Evolutionary conservation across 2,113 vertebrate species (phyloP).

Genomic region (Rissa tridactyla): DNA sequence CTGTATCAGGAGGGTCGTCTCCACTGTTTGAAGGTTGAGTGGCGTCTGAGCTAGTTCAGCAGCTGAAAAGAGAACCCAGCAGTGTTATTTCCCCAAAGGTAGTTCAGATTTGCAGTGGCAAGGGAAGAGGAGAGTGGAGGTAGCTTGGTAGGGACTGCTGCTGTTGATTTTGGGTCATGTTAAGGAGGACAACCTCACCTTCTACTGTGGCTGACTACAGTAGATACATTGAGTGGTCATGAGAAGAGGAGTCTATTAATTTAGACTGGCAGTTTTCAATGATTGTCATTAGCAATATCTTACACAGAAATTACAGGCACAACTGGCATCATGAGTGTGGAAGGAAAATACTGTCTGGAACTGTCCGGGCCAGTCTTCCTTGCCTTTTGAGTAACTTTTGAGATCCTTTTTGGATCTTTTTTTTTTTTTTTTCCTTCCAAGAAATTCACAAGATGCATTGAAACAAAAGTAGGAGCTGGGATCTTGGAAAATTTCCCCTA

Average conservation of each 20-base stretch:
- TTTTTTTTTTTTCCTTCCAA: too few species aligned
- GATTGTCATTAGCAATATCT: not conserved
- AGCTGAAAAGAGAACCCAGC: not conserved
- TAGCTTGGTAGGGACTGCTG: not conserved
- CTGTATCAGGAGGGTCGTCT: not conserved
- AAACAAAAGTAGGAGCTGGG: not conserved
- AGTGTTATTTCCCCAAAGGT: not conserved
- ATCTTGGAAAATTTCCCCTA: not conserved
- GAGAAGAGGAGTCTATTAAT: not conserved
- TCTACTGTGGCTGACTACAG: accelerated
- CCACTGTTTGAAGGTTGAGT: not conserved
- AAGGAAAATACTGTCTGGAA: not conserved
- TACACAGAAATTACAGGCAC: not conserved
- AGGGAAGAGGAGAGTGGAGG: not conserved
- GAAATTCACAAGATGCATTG: not conserved
- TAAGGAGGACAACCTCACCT: not conserved
- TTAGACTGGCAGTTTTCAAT: not conserved
- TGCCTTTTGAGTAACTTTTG: not conserved
- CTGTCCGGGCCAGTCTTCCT: not conserved
- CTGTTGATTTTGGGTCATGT: not conserved
- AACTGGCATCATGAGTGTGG: not conserved
- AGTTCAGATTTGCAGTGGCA: not conserved
- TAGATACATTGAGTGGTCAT: not conserved
- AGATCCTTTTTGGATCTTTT: too few species aligned
- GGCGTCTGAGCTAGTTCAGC: not conserved